Conservation (phyloP, 1,140 invertebrate species). For the Caenorhabditis inopinata region DNA sequence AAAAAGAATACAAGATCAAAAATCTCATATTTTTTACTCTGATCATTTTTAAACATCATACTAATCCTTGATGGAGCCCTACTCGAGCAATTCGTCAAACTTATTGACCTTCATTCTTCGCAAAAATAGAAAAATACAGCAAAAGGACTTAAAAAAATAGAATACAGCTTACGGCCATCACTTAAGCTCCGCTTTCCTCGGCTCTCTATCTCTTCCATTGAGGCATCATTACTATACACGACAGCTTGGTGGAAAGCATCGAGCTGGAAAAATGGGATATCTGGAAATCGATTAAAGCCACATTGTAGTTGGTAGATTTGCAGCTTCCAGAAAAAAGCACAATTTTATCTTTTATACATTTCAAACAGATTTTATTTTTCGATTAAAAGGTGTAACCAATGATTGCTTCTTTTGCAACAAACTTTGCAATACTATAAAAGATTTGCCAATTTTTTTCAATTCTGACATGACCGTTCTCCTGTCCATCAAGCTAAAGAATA, state of each 20-base stretch:
- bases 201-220: not conserved
- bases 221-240: slow-evolving; percentile 56
- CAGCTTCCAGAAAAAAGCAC: too few species aligned
- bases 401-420: too few species aligned
- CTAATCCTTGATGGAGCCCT: not conserved
- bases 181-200: slow-evolving; percentile 20
- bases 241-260: slow-evolving; percentile 65
- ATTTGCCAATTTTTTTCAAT: not conserved
- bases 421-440: too few species aligned
- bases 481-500: not conserved
- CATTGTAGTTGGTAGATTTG: too few species aligned
- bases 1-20: too few species aligned
- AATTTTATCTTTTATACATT: too few species aligned
- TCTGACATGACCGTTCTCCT: not conserved
- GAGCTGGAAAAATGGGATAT: slow-evolving; percentile 43
- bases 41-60: not conserved
- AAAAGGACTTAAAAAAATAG: not conserved
- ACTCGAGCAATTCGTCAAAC: slow-evolving; percentile 1
- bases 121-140: not conserved
- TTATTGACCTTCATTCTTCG: not conserved
- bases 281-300: too few species aligned
- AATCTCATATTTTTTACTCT: not conserved
- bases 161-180: not conserved
- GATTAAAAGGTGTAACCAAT: too few species aligned
- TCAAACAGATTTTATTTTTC: too few species aligned